A percentile compares a stretch with the other conserved stretches of the same genome.
These are phyloP conservation scores for Lasioglossum morio DNA, from an alignment of 2,888 invertebrate species.

Conservation along the genomic window DNA sequence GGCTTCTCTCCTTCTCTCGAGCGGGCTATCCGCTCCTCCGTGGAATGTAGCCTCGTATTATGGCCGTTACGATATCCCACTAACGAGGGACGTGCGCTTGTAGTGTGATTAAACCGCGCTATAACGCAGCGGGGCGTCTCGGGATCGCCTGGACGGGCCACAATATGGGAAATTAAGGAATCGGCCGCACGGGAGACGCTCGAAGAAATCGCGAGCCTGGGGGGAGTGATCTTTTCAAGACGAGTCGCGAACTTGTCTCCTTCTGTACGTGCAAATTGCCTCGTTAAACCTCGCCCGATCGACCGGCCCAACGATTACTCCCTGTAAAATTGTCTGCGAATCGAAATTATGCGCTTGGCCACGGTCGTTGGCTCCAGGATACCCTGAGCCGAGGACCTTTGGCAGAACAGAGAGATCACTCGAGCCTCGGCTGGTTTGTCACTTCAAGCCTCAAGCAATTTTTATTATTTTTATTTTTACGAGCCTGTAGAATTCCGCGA, in stretches of 20 bases:
- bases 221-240: constrained; percentile 14
- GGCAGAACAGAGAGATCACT: not conserved
- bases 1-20: constrained; percentile 11
- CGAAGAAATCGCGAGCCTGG: constrained; percentile 35
- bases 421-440: not conserved
- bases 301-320: constrained; percentile 44
- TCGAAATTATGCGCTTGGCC: constrained; percentile 40
- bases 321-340: constrained; percentile 49
- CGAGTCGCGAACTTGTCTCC: constrained; percentile 39
- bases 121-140: constrained; percentile 82
- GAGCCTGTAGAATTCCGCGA: not conserved
- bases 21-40: constrained; percentile 44
- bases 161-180: constrained; percentile 81
- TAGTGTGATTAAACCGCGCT: constrained; percentile 84
- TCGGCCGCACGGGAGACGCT: constrained; percentile 59
- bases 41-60: constrained; percentile 83
- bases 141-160: constrained; percentile 70
- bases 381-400: not conserved
- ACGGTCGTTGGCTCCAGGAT: constrained; percentile 2
- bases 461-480: not conserved
- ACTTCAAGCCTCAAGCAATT: not conserved
- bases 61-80: constrained; percentile 82
- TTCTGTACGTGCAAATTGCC: constrained; percentile 62
- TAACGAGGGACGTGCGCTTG: constrained; percentile 84
- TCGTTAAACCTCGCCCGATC: constrained; percentile 53